These are phyloP conservation scores for Drosophila mercatorum DNA, from an alignment of 2,888 invertebrate genomes.

Conservation along the genomic window DNA sequence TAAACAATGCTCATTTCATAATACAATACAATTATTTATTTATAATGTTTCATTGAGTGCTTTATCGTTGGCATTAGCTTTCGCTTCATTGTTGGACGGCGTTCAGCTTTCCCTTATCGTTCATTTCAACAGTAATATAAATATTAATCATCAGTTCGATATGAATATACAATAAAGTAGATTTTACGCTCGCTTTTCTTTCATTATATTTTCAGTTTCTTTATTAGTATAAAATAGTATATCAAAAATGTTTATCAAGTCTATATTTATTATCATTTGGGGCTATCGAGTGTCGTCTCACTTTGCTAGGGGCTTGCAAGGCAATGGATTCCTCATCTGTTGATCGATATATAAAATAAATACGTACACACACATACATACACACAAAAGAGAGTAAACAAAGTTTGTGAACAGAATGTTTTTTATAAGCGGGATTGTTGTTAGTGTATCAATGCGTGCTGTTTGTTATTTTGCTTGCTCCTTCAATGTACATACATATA, in stretches of 20 bases:
- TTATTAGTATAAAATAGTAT: conserved; percentile 79
- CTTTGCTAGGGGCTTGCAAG: conserved; percentile 42
- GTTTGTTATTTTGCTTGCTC: conserved; percentile 23
- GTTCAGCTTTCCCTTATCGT: conserved; percentile 13
- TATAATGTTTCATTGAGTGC: conserved; percentile 7
- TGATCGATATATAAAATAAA: conserved; percentile 62
- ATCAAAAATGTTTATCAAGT: conserved; percentile 79
- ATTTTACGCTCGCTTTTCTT: conserved; percentile 10
- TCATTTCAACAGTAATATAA: background rate
- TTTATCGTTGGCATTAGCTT: conserved; percentile 7
- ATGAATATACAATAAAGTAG: conserved; percentile 2
- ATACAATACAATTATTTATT: background rate
- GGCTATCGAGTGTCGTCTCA: conserved; percentile 50
- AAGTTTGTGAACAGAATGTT: conserved; percentile 43
- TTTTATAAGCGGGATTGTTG: conserved; percentile 47
- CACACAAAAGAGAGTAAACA: conserved; percentile 51
- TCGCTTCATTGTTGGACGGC: background rate
- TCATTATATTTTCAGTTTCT: conserved; percentile 59
- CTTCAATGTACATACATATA: conserved; percentile 58
- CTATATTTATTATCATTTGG: conserved; percentile 79
- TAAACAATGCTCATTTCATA: conserved; percentile 7
- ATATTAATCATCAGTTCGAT: background rate
- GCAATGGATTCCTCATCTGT: conserved; percentile 52
- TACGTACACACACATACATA: conserved; percentile 44
- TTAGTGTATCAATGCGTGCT: conserved; percentile 67